These are phyloP conservation scores for Acarapis woodi DNA, from an alignment of 1,140 invertebrate genomes.

Conservation along the genomic window DNA sequence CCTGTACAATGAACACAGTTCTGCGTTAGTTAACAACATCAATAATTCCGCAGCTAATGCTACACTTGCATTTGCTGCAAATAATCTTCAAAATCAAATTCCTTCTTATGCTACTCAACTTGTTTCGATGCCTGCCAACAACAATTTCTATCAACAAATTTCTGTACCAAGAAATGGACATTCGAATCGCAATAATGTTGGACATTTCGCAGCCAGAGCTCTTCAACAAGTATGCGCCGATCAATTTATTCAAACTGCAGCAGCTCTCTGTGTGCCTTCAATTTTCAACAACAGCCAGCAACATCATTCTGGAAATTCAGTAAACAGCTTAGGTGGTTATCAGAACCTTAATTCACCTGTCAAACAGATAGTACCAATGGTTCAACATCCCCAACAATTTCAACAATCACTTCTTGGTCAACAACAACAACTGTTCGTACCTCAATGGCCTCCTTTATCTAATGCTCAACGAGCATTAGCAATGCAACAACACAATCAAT, in stretches of 20 bases:
- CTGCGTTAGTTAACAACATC: conserved; percentile 7
- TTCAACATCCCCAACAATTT: conserved; percentile 29
- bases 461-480: not conserved
- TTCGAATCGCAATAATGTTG: not conserved
- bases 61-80: not conserved
- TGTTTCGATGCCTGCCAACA: not conserved
- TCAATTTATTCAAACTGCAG: conserved; percentile 1
- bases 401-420: conserved; percentile 19
- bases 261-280: conserved; percentile 35
- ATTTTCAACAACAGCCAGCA: conserved; percentile 55
- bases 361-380: conserved; percentile 63
- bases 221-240: too few relatives aligned
- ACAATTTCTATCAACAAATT: conserved; percentile 8
- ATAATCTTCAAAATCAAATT: not conserved
- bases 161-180: not conserved
- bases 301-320: conserved; percentile 9
- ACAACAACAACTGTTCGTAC: conserved; percentile 64
- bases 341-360: conserved; percentile 38
- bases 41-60: not conserved
- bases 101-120: not conserved
- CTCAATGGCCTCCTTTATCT: conserved; percentile 15
- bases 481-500: conserved; percentile 22
- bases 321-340: conserved; percentile 16
- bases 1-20: not conserved
- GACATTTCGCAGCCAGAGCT: not conserved